These are phyloP conservation scores for Bufo bufo DNA, from an alignment of 2,113 vertebrate genomes.

Conservation along the genomic window DNA sequence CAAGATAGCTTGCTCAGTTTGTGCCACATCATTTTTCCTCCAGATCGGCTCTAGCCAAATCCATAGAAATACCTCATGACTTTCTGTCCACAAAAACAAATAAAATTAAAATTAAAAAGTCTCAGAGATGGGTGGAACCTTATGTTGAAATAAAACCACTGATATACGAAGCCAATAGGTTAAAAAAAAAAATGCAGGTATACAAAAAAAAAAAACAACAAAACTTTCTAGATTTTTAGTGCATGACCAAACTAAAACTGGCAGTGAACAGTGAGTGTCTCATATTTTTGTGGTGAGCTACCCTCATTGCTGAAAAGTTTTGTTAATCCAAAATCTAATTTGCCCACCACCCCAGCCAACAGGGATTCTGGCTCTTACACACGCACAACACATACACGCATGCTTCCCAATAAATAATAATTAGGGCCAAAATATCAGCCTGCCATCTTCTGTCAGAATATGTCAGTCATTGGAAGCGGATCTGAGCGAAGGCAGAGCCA, in stretches of 20 bases:
- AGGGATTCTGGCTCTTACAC: slow-evolving; percentile 48
- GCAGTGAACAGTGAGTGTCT: slow-evolving; percentile 14
- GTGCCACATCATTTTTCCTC: background rate
- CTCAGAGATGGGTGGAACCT: background rate
- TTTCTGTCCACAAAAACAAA: background rate
- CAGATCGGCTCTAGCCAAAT: background rate
- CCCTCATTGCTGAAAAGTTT: slow-evolving; percentile 31
- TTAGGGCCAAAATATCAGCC: slow-evolving; percentile 24
- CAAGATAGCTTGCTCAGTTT: background rate
- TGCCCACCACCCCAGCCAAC: slow-evolving; percentile 22
- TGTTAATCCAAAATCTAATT: slow-evolving; percentile 56
- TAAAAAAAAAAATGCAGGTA: background rate
- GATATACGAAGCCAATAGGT: background rate
- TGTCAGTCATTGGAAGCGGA: slow-evolving; percentile 54
- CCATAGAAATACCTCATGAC: too few relatives aligned
- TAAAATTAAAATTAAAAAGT: background rate
- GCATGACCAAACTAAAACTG: background rate
- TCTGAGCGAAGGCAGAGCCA: slow-evolving; percentile 41
- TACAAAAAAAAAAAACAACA: background rate
- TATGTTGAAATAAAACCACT: background rate
- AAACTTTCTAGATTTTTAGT: background rate
- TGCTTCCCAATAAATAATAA: slow-evolving; percentile 58
- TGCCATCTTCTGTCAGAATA: slow-evolving; percentile 51
- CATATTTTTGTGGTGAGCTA: background rate
- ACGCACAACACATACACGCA: slow-evolving; percentile 57